phyloP scores from a whole-genome alignment of 2,888 invertebrate species.

The Apodemia duryi region DNA sequence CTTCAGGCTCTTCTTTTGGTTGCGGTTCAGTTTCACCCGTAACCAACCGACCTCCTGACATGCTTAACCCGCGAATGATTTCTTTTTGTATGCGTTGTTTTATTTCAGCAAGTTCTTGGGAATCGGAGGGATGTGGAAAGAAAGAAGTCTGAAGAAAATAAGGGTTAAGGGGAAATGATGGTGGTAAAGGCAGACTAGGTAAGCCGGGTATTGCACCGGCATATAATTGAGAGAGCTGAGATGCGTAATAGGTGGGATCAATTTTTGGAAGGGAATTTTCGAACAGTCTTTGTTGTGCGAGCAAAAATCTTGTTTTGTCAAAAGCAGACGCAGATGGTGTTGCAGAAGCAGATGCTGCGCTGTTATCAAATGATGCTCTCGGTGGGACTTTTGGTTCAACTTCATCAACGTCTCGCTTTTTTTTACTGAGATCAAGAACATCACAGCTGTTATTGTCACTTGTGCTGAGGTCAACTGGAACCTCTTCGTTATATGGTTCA shows the following conservation, averaged over 20 bases:
- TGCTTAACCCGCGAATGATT: constrained; percentile 81
- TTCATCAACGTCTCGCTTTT: constrained; percentile 72
- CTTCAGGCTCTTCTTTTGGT: constrained; percentile 70
- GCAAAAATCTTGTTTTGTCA: constrained; percentile 79
- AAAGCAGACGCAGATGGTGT: constrained; percentile 64
- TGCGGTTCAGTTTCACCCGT: constrained; percentile 57
- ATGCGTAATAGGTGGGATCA: constrained; percentile 81
- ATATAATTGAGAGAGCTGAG: constrained; percentile 81
- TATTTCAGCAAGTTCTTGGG: constrained; percentile 82
- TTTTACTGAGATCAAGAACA: constrained; percentile 91
- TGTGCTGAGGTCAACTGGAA: constrained; percentile 86
- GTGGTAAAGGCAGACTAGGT: constrained; percentile 73
- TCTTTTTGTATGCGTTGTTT: constrained; percentile 84
- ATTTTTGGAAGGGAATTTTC: constrained; percentile 81
- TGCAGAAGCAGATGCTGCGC: constrained; percentile 50
- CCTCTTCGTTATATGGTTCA: constrained; percentile 68
- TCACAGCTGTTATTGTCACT: constrained; percentile 76
- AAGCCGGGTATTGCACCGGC: constrained; percentile 76
- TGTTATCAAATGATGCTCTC: constrained; percentile 58
- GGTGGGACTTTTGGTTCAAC: constrained; percentile 58
- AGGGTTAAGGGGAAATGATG: constrained; percentile 82
- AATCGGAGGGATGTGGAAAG: constrained; percentile 76
- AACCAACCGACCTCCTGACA: constrained; percentile 84
- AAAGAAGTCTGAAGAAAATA: constrained; percentile 81
- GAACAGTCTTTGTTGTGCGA: constrained; percentile 83